phyloP scores from a whole-genome alignment of 2,888 invertebrate genomes.

The Gymnosoma rotundatum region DNA sequence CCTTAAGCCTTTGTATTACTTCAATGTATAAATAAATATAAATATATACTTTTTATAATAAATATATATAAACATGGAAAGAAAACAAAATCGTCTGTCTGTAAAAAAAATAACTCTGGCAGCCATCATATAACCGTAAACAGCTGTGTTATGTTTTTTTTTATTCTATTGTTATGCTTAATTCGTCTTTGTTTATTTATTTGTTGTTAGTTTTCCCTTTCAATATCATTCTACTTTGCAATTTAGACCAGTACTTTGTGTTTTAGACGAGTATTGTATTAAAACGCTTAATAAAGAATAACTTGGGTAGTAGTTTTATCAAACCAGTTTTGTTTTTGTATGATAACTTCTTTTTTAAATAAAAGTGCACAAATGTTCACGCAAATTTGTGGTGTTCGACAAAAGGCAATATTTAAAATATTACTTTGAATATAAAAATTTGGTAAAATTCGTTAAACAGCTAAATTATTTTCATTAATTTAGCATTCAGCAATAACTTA shows the following conservation, averaged over 20 bases:
- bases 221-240: neutral
- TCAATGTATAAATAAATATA: too few relatives aligned
- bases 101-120: too few relatives aligned
- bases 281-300: slow-evolving; percentile 11
- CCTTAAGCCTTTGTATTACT: too few relatives aligned
- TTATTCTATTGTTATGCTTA: neutral
- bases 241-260: neutral
- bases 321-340: slow-evolving; percentile 20
- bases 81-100: too few relatives aligned
- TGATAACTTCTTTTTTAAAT: neutral
- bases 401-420: neutral
- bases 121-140: neutral
- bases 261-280: neutral
- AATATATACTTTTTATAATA: too few relatives aligned
- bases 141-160: slow-evolving; percentile 50
- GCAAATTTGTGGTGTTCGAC: neutral
- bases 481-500: neutral
- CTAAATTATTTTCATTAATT: slow-evolving; percentile 30
- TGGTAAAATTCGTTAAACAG: neutral
- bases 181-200: slow-evolving; percentile 46
- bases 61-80: too few relatives aligned
- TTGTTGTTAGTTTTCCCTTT: neutral
- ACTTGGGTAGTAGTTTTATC: neutral
- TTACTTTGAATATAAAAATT: neutral
- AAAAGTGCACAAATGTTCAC: neutral